A percentile compares a stretch with the other conserved stretches of the same genome.
Evolutionary conservation across 2,797 vertebrate species (phyloP).

Genomic region (Furcifer pardalis): DNA sequence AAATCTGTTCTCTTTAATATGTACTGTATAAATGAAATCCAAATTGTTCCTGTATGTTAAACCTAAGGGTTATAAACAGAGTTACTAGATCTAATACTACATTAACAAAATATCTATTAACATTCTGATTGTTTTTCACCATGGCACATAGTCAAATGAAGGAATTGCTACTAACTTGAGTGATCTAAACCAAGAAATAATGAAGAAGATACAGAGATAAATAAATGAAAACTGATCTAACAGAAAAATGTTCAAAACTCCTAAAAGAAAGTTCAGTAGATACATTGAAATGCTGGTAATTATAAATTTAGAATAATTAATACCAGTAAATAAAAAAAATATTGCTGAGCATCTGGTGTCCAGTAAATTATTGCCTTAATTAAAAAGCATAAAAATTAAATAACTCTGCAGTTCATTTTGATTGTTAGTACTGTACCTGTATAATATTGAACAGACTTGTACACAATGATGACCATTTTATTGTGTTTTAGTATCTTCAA

Average conservation of each 20-base stretch:
- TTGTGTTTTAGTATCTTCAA: neutral
- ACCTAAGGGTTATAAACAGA: neutral
- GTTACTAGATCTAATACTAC: neutral
- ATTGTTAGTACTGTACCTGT: neutral
- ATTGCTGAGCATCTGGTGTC: constrained; percentile 18
- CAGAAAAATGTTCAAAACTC: neutral
- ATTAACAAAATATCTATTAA: neutral
- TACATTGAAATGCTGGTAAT: neutral
- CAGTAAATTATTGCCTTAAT: constrained; percentile 38
- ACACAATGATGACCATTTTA: neutral
- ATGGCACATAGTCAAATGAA: neutral
- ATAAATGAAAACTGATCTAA: neutral
- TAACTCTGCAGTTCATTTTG: neutral
- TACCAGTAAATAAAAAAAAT: fast-evolving
- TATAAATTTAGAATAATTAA: neutral
- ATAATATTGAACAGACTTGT: neutral
- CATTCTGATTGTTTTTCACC: neutral
- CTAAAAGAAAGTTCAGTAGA: neutral
- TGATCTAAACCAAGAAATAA: neutral
- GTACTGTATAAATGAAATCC: neutral
- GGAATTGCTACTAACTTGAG: fast-evolving
- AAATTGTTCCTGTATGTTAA: neutral
- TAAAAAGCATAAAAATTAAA: constrained; percentile 31
- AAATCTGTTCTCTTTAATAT: neutral
- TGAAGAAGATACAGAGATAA: neutral